Conservation (phyloP, 2,113 vertebrate genomes). For the Corynorhinus townsendii region DNA sequence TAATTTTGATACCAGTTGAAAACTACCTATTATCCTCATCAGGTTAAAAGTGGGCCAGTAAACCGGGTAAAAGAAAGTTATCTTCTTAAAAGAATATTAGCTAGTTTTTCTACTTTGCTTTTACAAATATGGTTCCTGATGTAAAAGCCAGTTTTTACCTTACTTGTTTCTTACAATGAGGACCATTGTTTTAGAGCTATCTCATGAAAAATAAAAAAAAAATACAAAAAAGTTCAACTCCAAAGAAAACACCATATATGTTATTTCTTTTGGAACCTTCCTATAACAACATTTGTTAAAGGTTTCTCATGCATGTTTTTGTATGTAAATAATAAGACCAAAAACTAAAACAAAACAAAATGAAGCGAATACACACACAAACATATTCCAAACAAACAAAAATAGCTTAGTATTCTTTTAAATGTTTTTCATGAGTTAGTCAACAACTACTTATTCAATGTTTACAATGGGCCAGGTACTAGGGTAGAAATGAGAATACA, state of each 20-base stretch:
- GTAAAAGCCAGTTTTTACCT: neutral
- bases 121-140: neutral
- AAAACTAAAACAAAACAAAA: neutral
- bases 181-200: neutral
- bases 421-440: neutral
- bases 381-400: neutral
- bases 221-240: neutral
- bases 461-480: neutral
- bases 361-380: neutral
- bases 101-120: neutral
- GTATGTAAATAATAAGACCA: neutral
- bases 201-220: neutral
- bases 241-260: neutral
- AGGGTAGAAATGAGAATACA: neutral
- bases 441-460: neutral
- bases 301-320: neutral
- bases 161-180: neutral
- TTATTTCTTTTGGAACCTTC: neutral
- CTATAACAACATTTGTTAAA: neutral
- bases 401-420: neutral
- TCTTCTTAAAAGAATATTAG: conserved; percentile 35
- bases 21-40: conserved; percentile 28
- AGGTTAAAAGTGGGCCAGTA: conserved; percentile 19
- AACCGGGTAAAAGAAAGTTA: neutral
- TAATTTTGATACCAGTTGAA: conserved; percentile 66